A percentile compares a stretch with the other conserved stretches of the same genome.
Conservation (phyloP, 2,113 vertebrate genomes). For the Solea solea region DNA sequence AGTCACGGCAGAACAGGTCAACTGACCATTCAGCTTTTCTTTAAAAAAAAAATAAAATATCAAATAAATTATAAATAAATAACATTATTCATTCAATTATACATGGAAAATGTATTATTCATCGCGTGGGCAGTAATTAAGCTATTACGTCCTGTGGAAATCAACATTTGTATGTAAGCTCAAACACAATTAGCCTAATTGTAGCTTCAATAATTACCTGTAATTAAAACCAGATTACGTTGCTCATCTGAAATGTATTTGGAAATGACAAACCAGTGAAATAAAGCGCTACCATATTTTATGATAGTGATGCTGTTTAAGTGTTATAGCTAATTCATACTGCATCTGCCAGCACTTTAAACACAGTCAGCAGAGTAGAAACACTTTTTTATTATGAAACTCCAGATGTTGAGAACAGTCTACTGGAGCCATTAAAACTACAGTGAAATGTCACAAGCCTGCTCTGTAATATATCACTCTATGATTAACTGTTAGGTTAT, state of each 20-base stretch:
- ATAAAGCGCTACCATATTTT: constrained; percentile 13
- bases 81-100: neutral
- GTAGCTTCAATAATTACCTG: neutral
- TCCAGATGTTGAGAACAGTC: constrained; percentile 7
- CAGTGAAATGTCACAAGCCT: constrained; percentile 35
- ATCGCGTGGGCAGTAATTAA: neutral
- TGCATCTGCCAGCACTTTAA: neutral
- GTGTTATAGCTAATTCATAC: neutral
- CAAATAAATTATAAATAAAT: no score
- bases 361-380: neutral
- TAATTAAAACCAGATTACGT: neutral
- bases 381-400: neutral
- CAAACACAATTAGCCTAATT: neutral
- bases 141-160: no score
- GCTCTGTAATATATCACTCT: constrained; percentile 16
- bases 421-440: constrained; percentile 20
- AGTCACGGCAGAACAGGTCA: neutral
- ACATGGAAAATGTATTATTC: neutral
- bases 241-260: neutral
- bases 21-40: neutral
- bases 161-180: neutral
- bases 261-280: constrained; percentile 6
- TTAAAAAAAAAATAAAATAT: no score
- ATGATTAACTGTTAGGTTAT: constrained; percentile 1
- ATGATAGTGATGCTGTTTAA: neutral